Evolutionary conservation across 1,140 invertebrate species (phyloP), one percentile per base, ranked within the genome.

Genomic region (Sarcophaga peregrina): DNA sequence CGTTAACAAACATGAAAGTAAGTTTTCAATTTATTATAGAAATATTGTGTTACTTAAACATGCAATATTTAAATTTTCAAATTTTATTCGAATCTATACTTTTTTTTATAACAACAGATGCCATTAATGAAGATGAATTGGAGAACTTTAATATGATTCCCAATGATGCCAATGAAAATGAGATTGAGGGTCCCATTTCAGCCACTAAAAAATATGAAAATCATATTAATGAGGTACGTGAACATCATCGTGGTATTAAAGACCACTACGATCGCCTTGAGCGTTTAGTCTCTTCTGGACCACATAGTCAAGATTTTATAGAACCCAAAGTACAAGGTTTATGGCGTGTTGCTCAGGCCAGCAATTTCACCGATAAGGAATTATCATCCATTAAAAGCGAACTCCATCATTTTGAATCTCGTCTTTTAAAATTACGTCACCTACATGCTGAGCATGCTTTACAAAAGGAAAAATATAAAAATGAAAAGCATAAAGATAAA

Each of bases 281-380:
- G 85, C 92, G 94, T 78, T 89, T 95, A 72, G 92, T 96, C 17
- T 93, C 94, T 11, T 93, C 86, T 87, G 93, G 92, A 20, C 95
- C 95, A 1, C 93, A 94, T 82, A 95, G 94, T 85, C 94, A 93
- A 88, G 96, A 97, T 85, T 98, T 98, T 90, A 92, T 96, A 20
- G 97, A 98, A 87, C 95, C 95, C 0, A 96, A 96, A 92, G 97
- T 98, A 4, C 94, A 97, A 90, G 94, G 94, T 7, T 91, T 98
- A 47, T 98, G 97, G 97, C 93, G 93, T 85, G 91, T 96, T 73
- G 97, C 97, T 2, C 87, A 95, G 13, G 92, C 95, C 84, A 93
- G 94, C 46, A 95, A 97, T 89, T 98, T 98, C 89, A 94, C 94
- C 62, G 90, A 93, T 7, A 93, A 95, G 85, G 97, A 98, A 92